Percentiles rank a stretch among this genome's conserved stretches.
phyloP scores from a whole-genome alignment of 1,140 invertebrate species.

The Aphidius ervi region DNA sequence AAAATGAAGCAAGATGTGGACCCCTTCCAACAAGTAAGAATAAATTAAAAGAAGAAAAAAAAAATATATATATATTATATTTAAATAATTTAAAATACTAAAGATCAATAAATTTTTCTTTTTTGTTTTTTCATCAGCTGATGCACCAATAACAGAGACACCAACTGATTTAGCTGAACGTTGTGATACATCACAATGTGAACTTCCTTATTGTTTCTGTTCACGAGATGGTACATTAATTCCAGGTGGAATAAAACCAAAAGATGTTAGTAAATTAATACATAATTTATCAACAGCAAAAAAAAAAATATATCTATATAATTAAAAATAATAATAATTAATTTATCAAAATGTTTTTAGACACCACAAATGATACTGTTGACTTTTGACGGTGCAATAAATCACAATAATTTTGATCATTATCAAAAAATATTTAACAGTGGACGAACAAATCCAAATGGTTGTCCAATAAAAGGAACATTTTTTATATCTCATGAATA shows the following conservation, averaged over 20 bases:
- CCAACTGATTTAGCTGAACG: slow-evolving; percentile 72
- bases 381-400: slow-evolving; percentile 90
- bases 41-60: neutral
- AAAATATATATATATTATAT: neutral
- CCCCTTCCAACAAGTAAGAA: slow-evolving; percentile 81
- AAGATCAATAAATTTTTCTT: neutral
- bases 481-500: slow-evolving; percentile 95
- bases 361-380: slow-evolving; percentile 90
- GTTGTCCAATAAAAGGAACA: slow-evolving; percentile 84
- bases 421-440: slow-evolving; percentile 81
- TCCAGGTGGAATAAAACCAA: slow-evolving; percentile 74
- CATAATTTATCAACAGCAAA: neutral
- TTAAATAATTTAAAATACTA: neutral
- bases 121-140: slow-evolving; percentile 54
- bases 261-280: slow-evolving; percentile 62
- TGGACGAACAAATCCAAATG: slow-evolving; percentile 80
- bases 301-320: slow-evolving; percentile 15
- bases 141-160: slow-evolving; percentile 73
- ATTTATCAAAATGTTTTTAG: slow-evolving; percentile 52
- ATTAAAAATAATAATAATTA: slow-evolving; percentile 1
- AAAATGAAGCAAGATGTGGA: slow-evolving; percentile 85
- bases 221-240: slow-evolving; percentile 85
- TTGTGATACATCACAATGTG: slow-evolving; percentile 73
- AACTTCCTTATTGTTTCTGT: slow-evolving; percentile 89
- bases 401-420: slow-evolving; percentile 85